Base-by-base conservation (phyloP, 2,113 vertebrate genomes). In the Oceanites oceanicus region DNA sequence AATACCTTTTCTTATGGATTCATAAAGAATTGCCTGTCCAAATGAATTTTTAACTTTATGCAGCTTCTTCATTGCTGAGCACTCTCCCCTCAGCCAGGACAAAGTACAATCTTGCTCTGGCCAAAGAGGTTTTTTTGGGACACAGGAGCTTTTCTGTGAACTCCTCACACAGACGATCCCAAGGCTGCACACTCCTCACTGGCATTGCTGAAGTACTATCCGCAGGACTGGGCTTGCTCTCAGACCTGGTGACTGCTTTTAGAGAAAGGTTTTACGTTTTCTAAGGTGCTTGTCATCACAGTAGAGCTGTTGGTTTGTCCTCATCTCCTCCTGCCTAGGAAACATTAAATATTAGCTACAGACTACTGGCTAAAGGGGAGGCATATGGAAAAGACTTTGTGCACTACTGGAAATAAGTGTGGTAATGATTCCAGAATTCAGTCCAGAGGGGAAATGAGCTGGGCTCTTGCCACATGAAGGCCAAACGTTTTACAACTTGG, bases 371-470 rank as follows among this genome's bases (percentile, higher is more conserved):
- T 81, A 65, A 78, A 59, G 56, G 68, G 76, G 5, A 81, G 7
- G 17, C 65, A 61, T 67, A 78, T 89, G 92, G 92, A 91, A 91
- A 95, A 91, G 76, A 42, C 61, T 89, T 94, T 90, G 70, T 95
- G 88, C 56, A 56, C 56, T 67, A 47, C 53, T 96, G 94, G 91
- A 96, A 96, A 72, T 59, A 86, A 88, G 40, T 59, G 30, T 86
- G 76, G 86, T 53, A 77, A 81, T 49, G 73, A 94, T 65, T 94
- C 70, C 76, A 91, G 86, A 78, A 74, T 29, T 68, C 65, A 89
- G 68, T 77, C n/a, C 9, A 0, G 68, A 86, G 70, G 68, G 95
- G 76, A 84, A 89, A 78, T n/a, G 61, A 84, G 44, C 68, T 90
- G 75, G 63, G 36, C 42, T 86, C 63, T 55, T 71, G 78, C 94